A percentile compares a stretch with the other conserved stretches of the same genome.
phyloP scores from a whole-genome alignment of 1,140 invertebrate species.

The Temnothorax curvispinosus region DNA sequence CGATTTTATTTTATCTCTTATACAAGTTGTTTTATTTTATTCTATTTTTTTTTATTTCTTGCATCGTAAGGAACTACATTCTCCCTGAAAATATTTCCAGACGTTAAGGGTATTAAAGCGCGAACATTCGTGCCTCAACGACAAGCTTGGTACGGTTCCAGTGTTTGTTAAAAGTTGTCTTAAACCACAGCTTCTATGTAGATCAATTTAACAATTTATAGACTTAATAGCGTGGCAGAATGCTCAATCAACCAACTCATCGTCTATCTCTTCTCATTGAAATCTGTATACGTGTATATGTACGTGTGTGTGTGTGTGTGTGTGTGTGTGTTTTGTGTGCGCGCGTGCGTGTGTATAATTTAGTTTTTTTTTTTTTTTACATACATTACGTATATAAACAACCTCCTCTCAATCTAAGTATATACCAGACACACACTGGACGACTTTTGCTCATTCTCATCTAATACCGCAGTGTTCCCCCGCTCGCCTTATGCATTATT shows the following conservation, averaged over 20 bases:
- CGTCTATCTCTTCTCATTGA: slow-evolving; percentile 52
- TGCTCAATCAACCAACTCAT: slow-evolving; percentile 69
- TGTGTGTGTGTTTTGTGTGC: background rate
- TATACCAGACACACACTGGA: slow-evolving; percentile 78
- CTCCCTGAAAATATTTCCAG: slow-evolving; percentile 31
- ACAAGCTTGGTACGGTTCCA: slow-evolving; percentile 78
- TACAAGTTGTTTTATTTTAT: slow-evolving; percentile 29
- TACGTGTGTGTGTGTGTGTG: background rate
- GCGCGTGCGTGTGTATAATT: slow-evolving; percentile 21
- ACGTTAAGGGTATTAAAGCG: background rate
- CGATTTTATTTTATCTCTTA: slow-evolving; percentile 6
- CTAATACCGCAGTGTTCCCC: slow-evolving; percentile 54
- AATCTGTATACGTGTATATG: slow-evolving; percentile 2
- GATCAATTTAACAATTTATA: slow-evolving; percentile 72
- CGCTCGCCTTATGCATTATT: slow-evolving; percentile 64
- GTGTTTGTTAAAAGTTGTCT: slow-evolving; percentile 85
- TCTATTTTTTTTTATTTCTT: background rate
- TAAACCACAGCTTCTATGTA: slow-evolving; percentile 83
- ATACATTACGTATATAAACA: slow-evolving; percentile 77
- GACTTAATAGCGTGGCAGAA: slow-evolving; percentile 49
- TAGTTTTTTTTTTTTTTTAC: slow-evolving; percentile 57
- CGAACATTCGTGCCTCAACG: slow-evolving; percentile 44
- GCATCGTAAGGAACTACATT: slow-evolving; percentile 31
- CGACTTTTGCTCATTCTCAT: slow-evolving; percentile 66
- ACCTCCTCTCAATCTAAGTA: slow-evolving; percentile 76